phyloP scores from a whole-genome alignment of 1,140 invertebrate species.

The Drosophila pandora region DNA sequence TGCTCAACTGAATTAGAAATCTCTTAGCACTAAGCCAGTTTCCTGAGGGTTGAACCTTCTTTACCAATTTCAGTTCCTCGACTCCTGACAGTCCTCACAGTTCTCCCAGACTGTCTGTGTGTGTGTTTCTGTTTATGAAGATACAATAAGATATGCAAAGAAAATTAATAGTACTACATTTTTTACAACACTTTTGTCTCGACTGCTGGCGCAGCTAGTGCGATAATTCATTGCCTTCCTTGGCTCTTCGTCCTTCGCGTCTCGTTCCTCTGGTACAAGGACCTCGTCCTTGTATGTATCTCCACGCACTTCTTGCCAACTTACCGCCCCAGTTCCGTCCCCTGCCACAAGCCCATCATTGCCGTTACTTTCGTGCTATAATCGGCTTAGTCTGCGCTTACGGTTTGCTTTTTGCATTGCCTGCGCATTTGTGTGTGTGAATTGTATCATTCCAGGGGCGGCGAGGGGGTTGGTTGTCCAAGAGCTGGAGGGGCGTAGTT shows the following conservation, averaged over 20 bases:
- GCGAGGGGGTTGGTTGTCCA: background rate
- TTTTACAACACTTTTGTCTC: conserved; percentile 82
- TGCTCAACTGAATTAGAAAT: conserved; percentile 82
- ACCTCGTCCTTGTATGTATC: conserved; percentile 15
- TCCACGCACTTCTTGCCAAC: conserved; percentile 72
- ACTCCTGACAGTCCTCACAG: background rate
- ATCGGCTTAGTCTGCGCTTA: conserved; percentile 80
- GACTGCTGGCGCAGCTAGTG: conserved; percentile 71
- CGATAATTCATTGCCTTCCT: conserved; percentile 77
- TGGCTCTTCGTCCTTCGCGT: conserved; percentile 31
- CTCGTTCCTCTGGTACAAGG: no score
- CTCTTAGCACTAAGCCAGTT: conserved; percentile 80
- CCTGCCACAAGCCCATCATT: conserved; percentile 37
- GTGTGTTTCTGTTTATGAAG: conserved; percentile 73
- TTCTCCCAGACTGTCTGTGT: background rate
- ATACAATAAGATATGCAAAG: conserved; percentile 81
- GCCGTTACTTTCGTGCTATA: conserved; percentile 74
- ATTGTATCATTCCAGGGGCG: background rate
- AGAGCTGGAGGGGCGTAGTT: conserved; percentile 7
- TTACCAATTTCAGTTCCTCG: background rate
- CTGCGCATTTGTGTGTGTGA: conserved; percentile 63
- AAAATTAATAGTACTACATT: conserved; percentile 81
- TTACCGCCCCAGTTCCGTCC: background rate
- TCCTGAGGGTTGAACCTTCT: conserved; percentile 19
- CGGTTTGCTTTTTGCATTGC: conserved; percentile 80